Evolutionary conservation across 2,888 invertebrate species (phyloP).

Genomic region (Epsilonema sp.): DNA sequence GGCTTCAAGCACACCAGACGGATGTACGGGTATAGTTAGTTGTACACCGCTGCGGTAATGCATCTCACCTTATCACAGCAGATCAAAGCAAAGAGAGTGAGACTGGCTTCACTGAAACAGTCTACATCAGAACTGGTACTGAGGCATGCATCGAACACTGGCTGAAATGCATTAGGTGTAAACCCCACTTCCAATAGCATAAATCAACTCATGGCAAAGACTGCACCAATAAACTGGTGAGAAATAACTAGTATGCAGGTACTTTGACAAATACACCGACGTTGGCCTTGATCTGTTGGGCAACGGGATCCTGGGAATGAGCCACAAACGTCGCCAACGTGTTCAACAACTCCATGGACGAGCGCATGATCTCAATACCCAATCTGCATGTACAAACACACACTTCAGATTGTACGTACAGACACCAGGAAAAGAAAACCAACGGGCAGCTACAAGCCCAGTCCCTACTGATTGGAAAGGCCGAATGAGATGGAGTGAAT

Average conservation of each 20-base stretch:
- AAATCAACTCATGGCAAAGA: neutral
- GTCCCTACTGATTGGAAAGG: conserved; percentile 23
- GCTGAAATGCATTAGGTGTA: conserved; percentile 23
- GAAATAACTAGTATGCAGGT: conserved; percentile 2
- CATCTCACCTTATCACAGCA: conserved; percentile 30
- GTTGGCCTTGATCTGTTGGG: conserved; percentile 12
- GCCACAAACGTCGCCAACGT: conserved; percentile 20
- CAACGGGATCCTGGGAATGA: conserved; percentile 13
- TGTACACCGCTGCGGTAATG: no score
- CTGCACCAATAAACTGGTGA: neutral
- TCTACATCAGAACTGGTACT: conserved; percentile 33
- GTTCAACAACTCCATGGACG: conserved; percentile 24
- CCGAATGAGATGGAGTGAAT: conserved; percentile 29
- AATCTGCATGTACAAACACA: conserved; percentile 14
- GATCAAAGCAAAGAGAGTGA: conserved; percentile 31
- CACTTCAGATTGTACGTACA: neutral
- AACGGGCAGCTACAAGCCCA: no score
- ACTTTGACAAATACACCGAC: conserved; percentile 27
- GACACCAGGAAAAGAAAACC: no score
- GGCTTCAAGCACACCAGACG: no score
- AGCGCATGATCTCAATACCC: conserved; percentile 24
- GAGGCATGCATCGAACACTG: conserved; percentile 31
- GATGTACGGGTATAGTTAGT: no score
- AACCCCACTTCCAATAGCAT: no score
- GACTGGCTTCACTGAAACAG: conserved; percentile 30